Evolutionary conservation across 2,113 vertebrate species (phyloP), one percentile per base, ranked within the genome.

Genomic region (Rissa tridactyla): DNA sequence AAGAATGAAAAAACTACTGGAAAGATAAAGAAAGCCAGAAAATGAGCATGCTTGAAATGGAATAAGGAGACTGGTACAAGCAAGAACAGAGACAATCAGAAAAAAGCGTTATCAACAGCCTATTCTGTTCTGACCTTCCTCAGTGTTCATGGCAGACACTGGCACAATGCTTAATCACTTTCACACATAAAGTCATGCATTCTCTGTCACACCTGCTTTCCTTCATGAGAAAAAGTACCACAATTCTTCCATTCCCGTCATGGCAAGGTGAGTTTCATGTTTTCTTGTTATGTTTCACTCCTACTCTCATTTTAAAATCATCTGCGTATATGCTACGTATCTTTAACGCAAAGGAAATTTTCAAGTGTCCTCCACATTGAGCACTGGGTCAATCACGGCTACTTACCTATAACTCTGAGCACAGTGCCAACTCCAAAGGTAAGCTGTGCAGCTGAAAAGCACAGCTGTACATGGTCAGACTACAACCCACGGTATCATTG

Each of bases 371-470:
- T 81, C 78, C 38, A 44, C 9, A 8, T 5, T 4, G 29, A 73
- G 11, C 9, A 14, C 13, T 32, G 30, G 32, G 5, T 70, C 69
- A 73, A 72, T 40, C 69, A 36, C 30, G 61, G 8, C 14, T 69
- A 34, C 92, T 65, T 95, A 96, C 94, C 93, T 95, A 60, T 82
- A 85, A 97, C 92, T 3, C 49, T 92, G 58, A 98, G 94, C 55
- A 77, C 77, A 47, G 92, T 95, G 34, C 93, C 88, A 0, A 1
- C 6, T 58, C 96, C 95, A 27, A 97, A 98, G 30, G 34, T 11
- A 68, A 92, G 94, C 9, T 66, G 92, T 0, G 7, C 75, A 42
- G 77, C 88, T 57, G 71, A 87, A 91, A 80, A 77, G 9, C 95
- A 97, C 93, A 88, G 90, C 57, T 58, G 57, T 29, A 58, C 40